These are phyloP conservation scores for Eueremaeus valkanovi DNA, from an alignment of 2,888 invertebrate genomes.

Conservation along the genomic window DNA sequence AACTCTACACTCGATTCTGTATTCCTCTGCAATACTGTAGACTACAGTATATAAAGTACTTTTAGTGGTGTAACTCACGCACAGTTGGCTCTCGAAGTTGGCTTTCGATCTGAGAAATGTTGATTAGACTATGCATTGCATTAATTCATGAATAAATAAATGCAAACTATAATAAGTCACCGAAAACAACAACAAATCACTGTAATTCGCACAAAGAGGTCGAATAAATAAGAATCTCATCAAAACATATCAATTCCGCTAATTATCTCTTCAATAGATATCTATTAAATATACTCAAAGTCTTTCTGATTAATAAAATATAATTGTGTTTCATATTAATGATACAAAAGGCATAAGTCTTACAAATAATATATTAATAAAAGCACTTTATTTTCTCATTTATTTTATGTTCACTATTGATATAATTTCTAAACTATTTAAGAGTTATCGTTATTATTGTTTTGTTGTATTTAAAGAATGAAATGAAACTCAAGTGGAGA, in stretches of 20 bases:
- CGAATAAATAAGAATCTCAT: conserved; percentile 9
- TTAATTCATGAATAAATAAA: conserved; percentile 30
- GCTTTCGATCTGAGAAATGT: conserved; percentile 20
- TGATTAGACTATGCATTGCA: conserved; percentile 2
- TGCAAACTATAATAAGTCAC: conserved; percentile 13
- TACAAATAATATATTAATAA: too few species aligned
- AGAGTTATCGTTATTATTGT: too few species aligned
- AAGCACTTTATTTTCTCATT: too few species aligned
- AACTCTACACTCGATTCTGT: neutral
- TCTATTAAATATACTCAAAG: too few species aligned
- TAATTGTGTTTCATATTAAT: too few species aligned
- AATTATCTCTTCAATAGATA: neutral
- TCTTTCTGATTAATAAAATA: too few species aligned
- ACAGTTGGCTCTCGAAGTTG: neutral
- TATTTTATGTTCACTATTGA: too few species aligned
- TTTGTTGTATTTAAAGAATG: too few species aligned
- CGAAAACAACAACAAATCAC: neutral
- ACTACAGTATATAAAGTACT: neutral
- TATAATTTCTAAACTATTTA: too few species aligned
- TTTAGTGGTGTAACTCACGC: conserved; percentile 6
- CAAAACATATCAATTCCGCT: neutral
- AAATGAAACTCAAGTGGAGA: neutral
- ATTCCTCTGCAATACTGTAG: neutral
- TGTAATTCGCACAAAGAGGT: neutral
- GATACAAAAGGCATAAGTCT: too few species aligned